Evolutionary conservation across 2,113 vertebrate genomes (phyloP), one percentile per base, ranked within the genome.

Genomic region (Psittacara wagleri): DNA sequence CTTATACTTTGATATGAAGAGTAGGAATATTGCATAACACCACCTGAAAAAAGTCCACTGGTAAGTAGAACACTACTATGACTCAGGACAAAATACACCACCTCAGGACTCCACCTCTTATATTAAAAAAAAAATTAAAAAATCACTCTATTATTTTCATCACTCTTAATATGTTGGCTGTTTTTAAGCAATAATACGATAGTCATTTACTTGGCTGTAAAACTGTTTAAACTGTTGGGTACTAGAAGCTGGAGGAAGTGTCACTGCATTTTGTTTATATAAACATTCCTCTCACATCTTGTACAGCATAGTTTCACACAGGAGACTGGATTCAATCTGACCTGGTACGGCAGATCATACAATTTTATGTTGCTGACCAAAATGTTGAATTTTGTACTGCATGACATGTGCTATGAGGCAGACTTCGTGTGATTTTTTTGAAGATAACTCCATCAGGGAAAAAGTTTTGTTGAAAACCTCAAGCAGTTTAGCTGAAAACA

Each of bases 281-380:
- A 59, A 59, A 59, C 4, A 78, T 93, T 90, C 11, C 9, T 63
- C 88, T 63, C 68, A 83, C 6, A 0, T 92, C 61, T 33, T 70
- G 14, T 63, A 41, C 7, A 19, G 31, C 23, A 35, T 78, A 27
- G 8, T 55, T 96, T 92, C 80, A 86, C 64, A 68, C 35, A 86
- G 61, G 28, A 94, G 46, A 46, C 23, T 86, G 55, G 11, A 75
- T 81, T 94, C 4, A 3, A 78, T 67, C 52, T 84, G 43, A 61
- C 55, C 69, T 86, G 33, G 39, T 88, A 24, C 86, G 57, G 83
- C 86, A 94, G 64, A 95, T 89, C 83, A 88, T 91, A 78, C 29
- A 55, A 94, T 95, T 96, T 95, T 72, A 75, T 88, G 73, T 78
- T 92, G 22, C 52, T 92, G 92, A 91, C 70, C 66, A 91, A 95